Conservation (phyloP, 2,888 invertebrate genomes). For the Linnaemya vulpina region DNA sequence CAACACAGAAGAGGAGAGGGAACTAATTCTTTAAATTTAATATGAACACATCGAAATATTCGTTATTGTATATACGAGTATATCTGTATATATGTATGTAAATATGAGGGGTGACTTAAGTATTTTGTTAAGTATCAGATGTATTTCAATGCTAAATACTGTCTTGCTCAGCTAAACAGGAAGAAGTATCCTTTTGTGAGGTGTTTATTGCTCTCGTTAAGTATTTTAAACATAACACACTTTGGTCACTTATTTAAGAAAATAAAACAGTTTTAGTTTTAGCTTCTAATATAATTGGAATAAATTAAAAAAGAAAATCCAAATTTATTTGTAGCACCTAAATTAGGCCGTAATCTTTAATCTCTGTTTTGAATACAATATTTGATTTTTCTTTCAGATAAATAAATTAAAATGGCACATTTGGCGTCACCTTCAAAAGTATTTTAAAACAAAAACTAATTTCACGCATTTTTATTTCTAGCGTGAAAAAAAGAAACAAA, state of each 20-base stretch:
- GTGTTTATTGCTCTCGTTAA: constrained; percentile 64
- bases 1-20: not conserved
- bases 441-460: constrained; percentile 57
- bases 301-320: not conserved
- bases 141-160: constrained; percentile 44
- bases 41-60: constrained; percentile 19
- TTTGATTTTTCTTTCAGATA: too few relatives aligned
- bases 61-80: not conserved
- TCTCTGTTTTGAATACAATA: too few relatives aligned
- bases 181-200: constrained; percentile 57
- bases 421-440: not conserved
- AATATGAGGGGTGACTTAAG: constrained; percentile 63
- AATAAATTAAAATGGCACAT: not conserved
- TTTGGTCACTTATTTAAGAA: constrained; percentile 63
- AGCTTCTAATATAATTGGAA: not conserved
- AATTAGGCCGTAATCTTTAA: too few relatives aligned
- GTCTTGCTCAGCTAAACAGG: constrained; percentile 46
- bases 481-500: not conserved
- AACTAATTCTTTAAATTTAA: constrained; percentile 57
- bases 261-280: not conserved
- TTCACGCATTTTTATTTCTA: constrained; percentile 60
- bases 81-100: too few relatives aligned
- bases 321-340: too few relatives aligned
- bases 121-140: constrained; percentile 64
- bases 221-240: constrained; percentile 46